Evolutionary conservation across 2,113 vertebrate species (phyloP).

Genomic region (Scartelaos histophorus): DNA sequence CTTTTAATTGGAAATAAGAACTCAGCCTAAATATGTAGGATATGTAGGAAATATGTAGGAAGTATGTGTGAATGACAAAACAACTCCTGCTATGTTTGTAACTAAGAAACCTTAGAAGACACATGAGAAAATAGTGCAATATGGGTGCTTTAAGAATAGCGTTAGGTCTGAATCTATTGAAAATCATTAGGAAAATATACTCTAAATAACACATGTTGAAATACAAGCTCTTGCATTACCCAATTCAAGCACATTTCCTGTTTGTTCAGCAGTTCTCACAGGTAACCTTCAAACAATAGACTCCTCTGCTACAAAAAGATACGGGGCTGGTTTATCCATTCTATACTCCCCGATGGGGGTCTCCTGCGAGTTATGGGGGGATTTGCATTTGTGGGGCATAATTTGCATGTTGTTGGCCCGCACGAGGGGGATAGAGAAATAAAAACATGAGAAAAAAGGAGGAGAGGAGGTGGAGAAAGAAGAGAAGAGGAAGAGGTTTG

Average conservation of each 20-base stretch:
- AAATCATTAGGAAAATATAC: background rate
- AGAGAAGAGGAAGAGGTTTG: conserved; percentile 3
- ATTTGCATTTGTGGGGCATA: conserved; percentile 70
- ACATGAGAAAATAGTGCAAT: too few species aligned
- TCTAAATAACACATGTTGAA: background rate
- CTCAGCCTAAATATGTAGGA: too few species aligned
- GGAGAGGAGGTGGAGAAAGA: conserved; percentile 12
- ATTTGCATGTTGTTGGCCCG: conserved; percentile 65
- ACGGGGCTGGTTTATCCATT: conserved; percentile 22
- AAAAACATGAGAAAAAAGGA: conserved; percentile 33
- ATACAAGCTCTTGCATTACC: background rate
- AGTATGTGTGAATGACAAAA: too few species aligned
- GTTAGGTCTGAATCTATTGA: background rate
- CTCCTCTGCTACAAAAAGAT: conserved; percentile 5
- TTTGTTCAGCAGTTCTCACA: conserved; percentile 23
- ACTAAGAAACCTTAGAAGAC: too few species aligned
- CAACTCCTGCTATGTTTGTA: too few species aligned
- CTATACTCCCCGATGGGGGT: conserved; percentile 42
- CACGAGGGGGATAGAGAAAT: conserved; percentile 15
- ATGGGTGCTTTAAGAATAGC: background rate
- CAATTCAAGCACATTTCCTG: conserved; percentile 6
- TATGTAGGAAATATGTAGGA: too few species aligned
- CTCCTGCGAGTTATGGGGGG: conserved; percentile 41
- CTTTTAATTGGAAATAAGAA: too few species aligned
- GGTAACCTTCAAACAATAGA: conserved; percentile 49